phyloP scores from a whole-genome alignment of 2,888 invertebrate species.

The Yponomeuta sedellus region DNA sequence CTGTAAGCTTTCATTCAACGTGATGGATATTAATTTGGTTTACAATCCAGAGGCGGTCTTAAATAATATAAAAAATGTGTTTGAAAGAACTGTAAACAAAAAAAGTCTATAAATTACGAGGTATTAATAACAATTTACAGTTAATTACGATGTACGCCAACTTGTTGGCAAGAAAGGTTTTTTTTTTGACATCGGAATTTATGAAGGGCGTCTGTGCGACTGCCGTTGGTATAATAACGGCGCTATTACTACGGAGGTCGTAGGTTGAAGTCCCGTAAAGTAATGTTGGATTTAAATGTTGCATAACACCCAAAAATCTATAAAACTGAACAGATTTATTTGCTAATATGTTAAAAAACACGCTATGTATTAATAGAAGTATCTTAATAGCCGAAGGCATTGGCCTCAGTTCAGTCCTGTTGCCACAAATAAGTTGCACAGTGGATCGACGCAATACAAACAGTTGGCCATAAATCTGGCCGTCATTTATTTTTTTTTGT shows the following conservation, averaged over 20 bases:
- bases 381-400: too few species aligned
- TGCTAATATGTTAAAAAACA: not conserved
- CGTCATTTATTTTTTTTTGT: too few species aligned
- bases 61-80: not conserved
- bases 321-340: not conserved
- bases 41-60: not conserved
- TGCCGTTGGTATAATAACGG: too few species aligned
- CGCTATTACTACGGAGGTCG: too few species aligned
- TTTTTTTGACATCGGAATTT: not conserved
- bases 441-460: too few species aligned
- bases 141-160: not conserved
- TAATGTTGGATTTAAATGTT: too few species aligned
- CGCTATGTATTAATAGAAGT: too few species aligned
- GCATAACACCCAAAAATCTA: too few species aligned
- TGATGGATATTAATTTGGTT: constrained; percentile 5
- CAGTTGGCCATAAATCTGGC: too few species aligned
- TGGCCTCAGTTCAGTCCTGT: too few species aligned
- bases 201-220: not conserved
- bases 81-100: not conserved
- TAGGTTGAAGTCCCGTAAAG: too few species aligned
- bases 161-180: not conserved
- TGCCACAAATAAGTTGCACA: too few species aligned
- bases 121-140: not conserved
- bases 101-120: not conserved
- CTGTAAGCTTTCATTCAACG: constrained; percentile 10